Conservation (phyloP, 2,888 invertebrate genomes). For the Dasysyrphus albostriatus region DNA sequence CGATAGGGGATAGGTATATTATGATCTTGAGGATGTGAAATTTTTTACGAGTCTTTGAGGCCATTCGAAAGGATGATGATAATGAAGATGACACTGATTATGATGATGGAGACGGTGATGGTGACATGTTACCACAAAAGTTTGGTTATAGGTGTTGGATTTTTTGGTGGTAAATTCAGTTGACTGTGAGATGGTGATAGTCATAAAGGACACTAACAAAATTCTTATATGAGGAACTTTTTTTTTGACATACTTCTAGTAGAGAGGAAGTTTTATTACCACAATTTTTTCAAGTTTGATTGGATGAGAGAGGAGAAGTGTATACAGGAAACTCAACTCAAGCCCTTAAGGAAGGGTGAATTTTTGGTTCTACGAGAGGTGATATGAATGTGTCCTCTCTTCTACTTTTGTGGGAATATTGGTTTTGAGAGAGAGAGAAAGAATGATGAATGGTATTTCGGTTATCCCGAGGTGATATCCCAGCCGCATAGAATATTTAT, state of each 20-base stretch:
- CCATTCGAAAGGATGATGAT: constrained; percentile 27
- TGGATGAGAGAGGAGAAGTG: constrained; percentile 16
- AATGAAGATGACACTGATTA: constrained; percentile 44
- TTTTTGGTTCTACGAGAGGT: constrained; percentile 17
- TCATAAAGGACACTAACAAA: constrained; percentile 1
- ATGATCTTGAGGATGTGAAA: constrained; percentile 28
- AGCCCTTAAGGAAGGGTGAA: constrained; percentile 13
- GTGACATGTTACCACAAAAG: constrained; percentile 59
- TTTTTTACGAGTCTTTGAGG: constrained; percentile 52
- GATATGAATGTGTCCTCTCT: constrained; percentile 23
- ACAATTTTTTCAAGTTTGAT: constrained; percentile 14
- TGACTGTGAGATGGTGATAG: constrained; percentile 12
- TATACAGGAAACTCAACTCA: constrained; percentile 1
- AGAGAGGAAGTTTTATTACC: constrained; percentile 2
- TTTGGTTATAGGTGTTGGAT: constrained; percentile 26
- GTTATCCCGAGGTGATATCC: constrained; percentile 18
- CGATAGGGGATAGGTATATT: constrained; percentile 19
- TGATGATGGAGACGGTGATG: constrained; percentile 21
- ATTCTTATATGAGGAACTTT: not conserved
- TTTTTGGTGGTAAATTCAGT: constrained; percentile 4
- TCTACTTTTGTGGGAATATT: not conserved
- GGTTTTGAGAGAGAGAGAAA: not conserved
- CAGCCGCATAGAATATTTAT: constrained; percentile 4
- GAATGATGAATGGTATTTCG: constrained; percentile 26
- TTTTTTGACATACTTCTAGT: not conserved